Conservation (phyloP, 1,140 invertebrate species). For the Harpegnathos saltator region DNA sequence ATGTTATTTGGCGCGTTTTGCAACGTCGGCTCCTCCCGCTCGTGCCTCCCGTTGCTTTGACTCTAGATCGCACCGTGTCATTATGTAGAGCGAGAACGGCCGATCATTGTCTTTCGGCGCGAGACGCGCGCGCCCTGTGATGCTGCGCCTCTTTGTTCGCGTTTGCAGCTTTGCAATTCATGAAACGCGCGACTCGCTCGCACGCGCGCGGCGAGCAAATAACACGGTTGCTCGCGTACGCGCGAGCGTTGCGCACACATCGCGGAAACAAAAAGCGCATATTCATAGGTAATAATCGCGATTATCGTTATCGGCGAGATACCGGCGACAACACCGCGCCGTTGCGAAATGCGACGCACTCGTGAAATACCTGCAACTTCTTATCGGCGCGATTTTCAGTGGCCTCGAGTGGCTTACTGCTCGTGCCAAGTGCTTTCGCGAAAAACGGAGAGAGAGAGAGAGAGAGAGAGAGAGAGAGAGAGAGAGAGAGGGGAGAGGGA, state of each 20-base stretch:
- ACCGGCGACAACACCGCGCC: no score
- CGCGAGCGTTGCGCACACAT: neutral
- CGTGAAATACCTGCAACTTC: no score
- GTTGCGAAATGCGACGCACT: no score
- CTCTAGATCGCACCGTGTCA: slow-evolving; percentile 38
- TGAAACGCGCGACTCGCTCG: no score
- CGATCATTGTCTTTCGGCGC: slow-evolving; percentile 53
- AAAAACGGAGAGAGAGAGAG: no score
- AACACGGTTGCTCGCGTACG: neutral
- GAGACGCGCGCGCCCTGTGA: slow-evolving; percentile 38
- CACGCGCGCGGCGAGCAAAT: slow-evolving; percentile 3
- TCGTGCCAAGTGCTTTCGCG: no score
- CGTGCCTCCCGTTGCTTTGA: slow-evolving; percentile 14
- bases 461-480: no score
- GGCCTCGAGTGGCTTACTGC: no score
- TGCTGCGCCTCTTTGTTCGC: slow-evolving; percentile 20
- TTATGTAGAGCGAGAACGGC: slow-evolving; percentile 46
- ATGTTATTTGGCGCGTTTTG: slow-evolving; percentile 49
- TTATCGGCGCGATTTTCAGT: no score
- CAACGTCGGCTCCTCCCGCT: slow-evolving; percentile 14
- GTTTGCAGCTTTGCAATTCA: slow-evolving; percentile 49
- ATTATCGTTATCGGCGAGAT: no score
- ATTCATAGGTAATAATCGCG: no score
- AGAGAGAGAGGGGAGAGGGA: no score
- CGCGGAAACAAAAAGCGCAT: neutral